Conservation (phyloP, 2,113 vertebrate genomes). For the Hyla sarda region DNA sequence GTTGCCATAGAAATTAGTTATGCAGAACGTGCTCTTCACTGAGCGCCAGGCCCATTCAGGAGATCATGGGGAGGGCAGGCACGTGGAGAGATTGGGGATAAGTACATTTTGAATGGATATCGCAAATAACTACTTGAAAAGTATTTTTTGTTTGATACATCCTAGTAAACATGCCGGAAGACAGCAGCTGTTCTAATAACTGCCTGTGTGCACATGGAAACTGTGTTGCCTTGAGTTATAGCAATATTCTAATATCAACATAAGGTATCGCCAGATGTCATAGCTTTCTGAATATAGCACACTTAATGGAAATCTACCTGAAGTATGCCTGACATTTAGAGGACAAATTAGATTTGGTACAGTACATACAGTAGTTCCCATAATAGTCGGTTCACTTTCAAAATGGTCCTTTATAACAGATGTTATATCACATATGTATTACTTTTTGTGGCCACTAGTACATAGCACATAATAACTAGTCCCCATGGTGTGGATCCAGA, state of each 20-base stretch:
- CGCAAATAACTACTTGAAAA: background rate
- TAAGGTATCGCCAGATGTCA: conserved; percentile 40
- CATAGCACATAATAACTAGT: too few species aligned
- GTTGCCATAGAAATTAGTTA: too few species aligned
- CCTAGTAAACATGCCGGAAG: background rate
- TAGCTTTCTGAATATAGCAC: conserved; percentile 4
- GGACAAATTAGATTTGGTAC: background rate
- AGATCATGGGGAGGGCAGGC: too few species aligned
- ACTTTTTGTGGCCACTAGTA: too few species aligned
- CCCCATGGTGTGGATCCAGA: too few species aligned
- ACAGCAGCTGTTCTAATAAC: conserved; percentile 8
- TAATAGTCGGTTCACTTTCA: background rate
- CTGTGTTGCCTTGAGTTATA: conserved; percentile 19
- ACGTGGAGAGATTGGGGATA: too few species aligned
- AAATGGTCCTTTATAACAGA: background rate
- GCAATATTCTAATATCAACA: conserved; percentile 37
- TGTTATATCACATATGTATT: background rate
- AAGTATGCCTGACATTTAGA: background rate
- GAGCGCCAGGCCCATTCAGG: too few species aligned
- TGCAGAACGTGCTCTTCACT: too few species aligned
- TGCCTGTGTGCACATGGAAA: background rate
- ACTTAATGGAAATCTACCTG: conserved; percentile 23
- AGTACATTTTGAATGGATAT: too few species aligned
- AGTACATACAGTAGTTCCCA: background rate
- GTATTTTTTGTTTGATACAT: background rate